Conservation (phyloP, 2,888 invertebrate genomes). For the Gandaritis pyraliata region DNA sequence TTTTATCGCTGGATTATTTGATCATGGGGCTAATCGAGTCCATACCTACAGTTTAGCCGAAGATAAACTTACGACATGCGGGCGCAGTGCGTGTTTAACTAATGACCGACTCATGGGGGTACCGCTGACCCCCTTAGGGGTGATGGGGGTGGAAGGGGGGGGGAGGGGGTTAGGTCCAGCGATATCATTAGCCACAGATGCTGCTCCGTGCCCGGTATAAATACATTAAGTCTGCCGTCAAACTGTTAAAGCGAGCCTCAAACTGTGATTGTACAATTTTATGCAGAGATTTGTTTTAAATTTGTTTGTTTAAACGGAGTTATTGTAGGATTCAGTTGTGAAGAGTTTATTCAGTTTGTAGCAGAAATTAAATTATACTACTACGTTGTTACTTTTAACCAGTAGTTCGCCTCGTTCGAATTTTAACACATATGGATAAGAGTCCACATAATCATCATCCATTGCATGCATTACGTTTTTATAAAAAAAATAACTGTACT, state of each 20-base stretch:
- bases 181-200: conserved; percentile 84
- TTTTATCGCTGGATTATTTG: conserved; percentile 82
- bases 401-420: not conserved
- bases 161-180: conserved; percentile 63
- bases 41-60: conserved; percentile 81
- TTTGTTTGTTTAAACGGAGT: conserved; percentile 20
- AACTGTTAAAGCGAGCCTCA: conserved; percentile 76
- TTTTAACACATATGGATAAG: too few species aligned
- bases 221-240: conserved; percentile 82
- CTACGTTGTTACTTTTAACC: not conserved
- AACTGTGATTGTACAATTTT: conserved; percentile 46
- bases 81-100: conserved; percentile 84
- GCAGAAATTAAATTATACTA: not conserved
- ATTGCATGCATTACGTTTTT: too few species aligned
- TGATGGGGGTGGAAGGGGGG: conserved; percentile 29
- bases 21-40: conserved; percentile 84
- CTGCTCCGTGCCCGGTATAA: conserved; percentile 77
- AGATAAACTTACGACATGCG: conserved; percentile 85
- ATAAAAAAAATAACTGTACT: too few species aligned
- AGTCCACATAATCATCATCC: too few species aligned
- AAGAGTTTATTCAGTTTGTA: conserved; percentile 13
- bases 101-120: conserved; percentile 82
- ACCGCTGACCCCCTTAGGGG: conserved; percentile 41
- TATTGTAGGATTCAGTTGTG: conserved; percentile 10
- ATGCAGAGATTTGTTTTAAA: conserved; percentile 41